These are phyloP conservation scores for Zoroaster sp. DNA, from an alignment of 53 echinoderm and acorn worm species.

Conservation along the genomic window DNA sequence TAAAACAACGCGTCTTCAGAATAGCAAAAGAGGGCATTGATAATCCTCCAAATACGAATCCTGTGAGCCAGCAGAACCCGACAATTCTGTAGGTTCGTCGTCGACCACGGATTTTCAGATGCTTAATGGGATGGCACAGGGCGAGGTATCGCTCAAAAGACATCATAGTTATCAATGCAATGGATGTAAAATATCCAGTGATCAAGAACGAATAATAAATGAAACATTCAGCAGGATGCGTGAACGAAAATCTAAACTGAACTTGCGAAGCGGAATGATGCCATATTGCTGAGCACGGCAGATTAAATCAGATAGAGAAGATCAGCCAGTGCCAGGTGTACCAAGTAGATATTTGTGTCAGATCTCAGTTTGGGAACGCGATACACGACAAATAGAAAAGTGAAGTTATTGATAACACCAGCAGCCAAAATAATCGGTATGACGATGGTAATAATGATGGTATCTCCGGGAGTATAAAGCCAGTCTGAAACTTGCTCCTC, in stretches of 20 bases:
- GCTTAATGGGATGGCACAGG: conserved; percentile 1
- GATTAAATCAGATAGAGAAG: background rate
- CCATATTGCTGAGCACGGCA: background rate
- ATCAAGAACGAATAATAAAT: background rate
- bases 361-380: conserved; percentile 16
- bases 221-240: background rate
- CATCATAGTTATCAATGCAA: background rate
- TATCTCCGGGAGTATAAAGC: background rate
- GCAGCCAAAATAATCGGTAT: background rate
- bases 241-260: background rate
- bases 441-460: background rate
- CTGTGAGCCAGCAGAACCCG: conserved; percentile 11
- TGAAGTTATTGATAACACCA: background rate
- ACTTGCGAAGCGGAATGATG: background rate
- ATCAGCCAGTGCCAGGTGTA: conserved; percentile 3
- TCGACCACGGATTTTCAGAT: background rate
- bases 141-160: conserved; percentile 9
- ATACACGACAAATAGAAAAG: background rate
- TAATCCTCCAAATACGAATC: background rate
- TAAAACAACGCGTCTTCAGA: background rate
- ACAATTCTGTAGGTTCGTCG: background rate
- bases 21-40: background rate
- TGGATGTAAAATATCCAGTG: background rate
- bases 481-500: background rate
- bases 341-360: background rate